Conservation (phyloP, 2,113 vertebrate species). For the Chelonoidis abingdonii region DNA sequence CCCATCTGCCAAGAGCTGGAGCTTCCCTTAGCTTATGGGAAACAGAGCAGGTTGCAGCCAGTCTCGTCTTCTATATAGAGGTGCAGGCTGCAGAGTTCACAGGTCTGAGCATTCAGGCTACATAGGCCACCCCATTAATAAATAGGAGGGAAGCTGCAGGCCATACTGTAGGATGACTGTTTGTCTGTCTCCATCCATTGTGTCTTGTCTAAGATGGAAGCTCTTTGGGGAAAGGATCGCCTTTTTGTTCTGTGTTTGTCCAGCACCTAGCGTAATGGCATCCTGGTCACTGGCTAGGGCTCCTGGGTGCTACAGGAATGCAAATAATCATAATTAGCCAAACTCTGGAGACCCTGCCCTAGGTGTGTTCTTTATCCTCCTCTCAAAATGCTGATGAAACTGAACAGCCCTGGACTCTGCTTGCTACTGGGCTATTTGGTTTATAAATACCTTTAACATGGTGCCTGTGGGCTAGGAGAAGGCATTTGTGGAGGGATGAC, state of each 20-base stretch:
- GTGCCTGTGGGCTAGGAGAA: neutral
- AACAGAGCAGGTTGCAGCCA: neutral
- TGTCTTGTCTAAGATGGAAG: neutral
- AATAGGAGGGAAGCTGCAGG: neutral
- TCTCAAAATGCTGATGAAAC: neutral
- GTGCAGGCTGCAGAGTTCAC: neutral
- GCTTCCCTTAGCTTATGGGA: neutral
- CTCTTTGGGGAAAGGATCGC: neutral
- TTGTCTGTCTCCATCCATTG: neutral
- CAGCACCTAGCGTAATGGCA: neutral
- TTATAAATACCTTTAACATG: neutral
- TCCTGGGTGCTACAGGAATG: neutral
- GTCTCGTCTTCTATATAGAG: neutral
- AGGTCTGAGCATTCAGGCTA: neutral
- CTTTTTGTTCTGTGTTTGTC: neutral
- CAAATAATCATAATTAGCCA: neutral
- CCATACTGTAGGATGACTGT: neutral
- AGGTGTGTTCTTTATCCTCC: neutral
- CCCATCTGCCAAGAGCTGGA: neutral
- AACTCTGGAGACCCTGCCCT: neutral
- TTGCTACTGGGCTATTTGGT: neutral
- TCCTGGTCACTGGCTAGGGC: neutral
- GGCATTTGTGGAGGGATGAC: neutral
- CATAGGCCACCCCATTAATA: neutral
- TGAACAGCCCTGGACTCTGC: neutral